Conservation (phyloP, 1,140 invertebrate species). For the Drosophila tani region DNA sequence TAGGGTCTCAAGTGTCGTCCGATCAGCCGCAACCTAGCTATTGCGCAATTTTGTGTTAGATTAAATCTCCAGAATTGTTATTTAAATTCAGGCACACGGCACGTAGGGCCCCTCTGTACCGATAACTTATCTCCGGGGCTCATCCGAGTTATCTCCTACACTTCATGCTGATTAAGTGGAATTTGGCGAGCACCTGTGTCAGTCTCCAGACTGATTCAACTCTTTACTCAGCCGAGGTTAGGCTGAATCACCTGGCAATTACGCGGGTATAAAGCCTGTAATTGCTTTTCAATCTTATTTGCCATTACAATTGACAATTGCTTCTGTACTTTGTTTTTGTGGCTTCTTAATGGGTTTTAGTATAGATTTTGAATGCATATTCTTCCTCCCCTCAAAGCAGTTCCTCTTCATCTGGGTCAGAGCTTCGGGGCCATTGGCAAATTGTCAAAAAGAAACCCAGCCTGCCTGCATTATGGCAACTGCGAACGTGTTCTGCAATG, state of each 20-base stretch:
- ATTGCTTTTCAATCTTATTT: constrained; percentile 4
- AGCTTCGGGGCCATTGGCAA: constrained; percentile 26
- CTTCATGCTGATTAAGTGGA: constrained; percentile 14
- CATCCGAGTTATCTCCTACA: constrained; percentile 40
- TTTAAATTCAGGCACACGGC: constrained; percentile 42
- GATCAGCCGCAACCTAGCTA: constrained; percentile 30
- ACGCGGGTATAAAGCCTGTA: background rate
- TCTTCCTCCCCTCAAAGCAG: constrained; percentile 10
- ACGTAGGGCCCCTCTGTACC: constrained; percentile 22
- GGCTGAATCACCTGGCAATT: constrained; percentile 29
- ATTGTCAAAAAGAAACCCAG: constrained; percentile 34
- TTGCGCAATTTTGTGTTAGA: constrained; percentile 50
- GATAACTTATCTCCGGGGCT: constrained; percentile 47
- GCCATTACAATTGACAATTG: background rate
- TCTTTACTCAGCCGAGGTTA: background rate
- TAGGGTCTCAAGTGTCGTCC: constrained; percentile 26
- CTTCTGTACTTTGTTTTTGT: background rate
- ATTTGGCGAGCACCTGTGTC: constrained; percentile 21
- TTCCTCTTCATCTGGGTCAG: constrained; percentile 33
- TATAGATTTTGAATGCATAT: background rate
- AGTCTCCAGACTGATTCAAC: constrained; percentile 27
- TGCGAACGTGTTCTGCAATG: constrained; percentile 42
- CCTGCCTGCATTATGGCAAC: constrained; percentile 44
- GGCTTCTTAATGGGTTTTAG: constrained; percentile 3
- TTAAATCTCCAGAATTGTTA: constrained; percentile 42